phyloP scores from a whole-genome alignment of 2,888 invertebrate genomes.

The Sphaeridia pumilis region DNA sequence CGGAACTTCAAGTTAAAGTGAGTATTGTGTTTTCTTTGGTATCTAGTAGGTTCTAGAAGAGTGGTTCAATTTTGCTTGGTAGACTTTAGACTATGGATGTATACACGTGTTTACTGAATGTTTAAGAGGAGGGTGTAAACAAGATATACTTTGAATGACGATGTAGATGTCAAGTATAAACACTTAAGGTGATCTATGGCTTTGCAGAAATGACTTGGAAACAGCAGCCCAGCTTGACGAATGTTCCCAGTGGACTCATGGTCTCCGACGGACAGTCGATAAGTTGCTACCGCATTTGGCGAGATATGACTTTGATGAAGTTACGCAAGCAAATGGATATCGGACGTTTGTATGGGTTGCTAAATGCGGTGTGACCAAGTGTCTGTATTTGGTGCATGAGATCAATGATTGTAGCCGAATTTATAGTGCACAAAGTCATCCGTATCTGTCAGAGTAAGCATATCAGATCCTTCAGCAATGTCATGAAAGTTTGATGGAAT shows the following conservation, averaged over 20 bases:
- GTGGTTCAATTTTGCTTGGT: too few species aligned
- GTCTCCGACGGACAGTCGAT: conserved; percentile 25
- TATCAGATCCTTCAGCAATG: conserved; percentile 13
- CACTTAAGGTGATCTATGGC: too few species aligned
- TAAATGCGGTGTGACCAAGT: conserved; percentile 27
- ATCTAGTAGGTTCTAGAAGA: too few species aligned
- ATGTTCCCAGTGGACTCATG: conserved; percentile 20
- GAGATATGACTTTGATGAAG: conserved; percentile 66
- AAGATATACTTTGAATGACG: too few species aligned
- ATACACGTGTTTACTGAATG: too few species aligned
- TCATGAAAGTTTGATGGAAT: conserved; percentile 19
- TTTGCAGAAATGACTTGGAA: conserved; percentile 26
- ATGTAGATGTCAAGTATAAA: too few species aligned
- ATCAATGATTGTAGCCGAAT: conserved; percentile 28
- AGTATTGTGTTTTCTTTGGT: conserved; percentile 1
- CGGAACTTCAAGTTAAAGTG: conserved; percentile 31
- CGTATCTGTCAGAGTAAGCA: conserved; percentile 29
- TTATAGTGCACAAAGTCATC: conserved; percentile 25
- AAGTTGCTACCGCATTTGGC: conserved; percentile 28
- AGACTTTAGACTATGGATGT: too few species aligned
- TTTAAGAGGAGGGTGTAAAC: too few species aligned
- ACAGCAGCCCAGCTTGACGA: conserved; percentile 27
- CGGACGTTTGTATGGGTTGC: conserved; percentile 69
- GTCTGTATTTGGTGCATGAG: conserved; percentile 28
- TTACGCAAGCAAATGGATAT: conserved; percentile 84